Evolutionary conservation across 2,888 invertebrate genomes (phyloP).

Genomic region (Parelbella ahira): DNA sequence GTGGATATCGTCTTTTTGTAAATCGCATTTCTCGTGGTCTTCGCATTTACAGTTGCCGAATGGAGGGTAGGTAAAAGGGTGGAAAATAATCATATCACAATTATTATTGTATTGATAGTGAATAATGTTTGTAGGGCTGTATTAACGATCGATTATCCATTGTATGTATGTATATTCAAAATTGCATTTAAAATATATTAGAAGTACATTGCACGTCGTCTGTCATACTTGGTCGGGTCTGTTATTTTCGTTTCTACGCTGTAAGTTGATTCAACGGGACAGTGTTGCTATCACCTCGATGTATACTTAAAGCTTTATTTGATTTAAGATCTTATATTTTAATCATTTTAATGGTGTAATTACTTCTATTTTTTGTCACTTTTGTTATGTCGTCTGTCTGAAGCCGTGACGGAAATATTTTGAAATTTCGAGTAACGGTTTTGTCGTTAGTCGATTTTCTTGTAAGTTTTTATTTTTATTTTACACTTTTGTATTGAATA

Average conservation of each 20-base stretch:
- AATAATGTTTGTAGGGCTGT: slow-evolving; percentile 38
- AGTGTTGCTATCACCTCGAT: slow-evolving; percentile 3
- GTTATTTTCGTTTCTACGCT: too few species aligned
- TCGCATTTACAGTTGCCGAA: slow-evolving; percentile 22
- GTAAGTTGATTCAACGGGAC: too few species aligned
- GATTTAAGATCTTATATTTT: slow-evolving; percentile 9
- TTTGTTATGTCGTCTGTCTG: too few species aligned
- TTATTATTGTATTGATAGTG: slow-evolving; percentile 59
- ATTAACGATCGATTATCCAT: slow-evolving; percentile 42
- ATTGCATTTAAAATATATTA: slow-evolving; percentile 48
- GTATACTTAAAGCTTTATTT: slow-evolving; percentile 21
- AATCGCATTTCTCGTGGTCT: slow-evolving; percentile 21
- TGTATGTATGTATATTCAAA: too few species aligned
- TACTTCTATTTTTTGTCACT: too few species aligned
- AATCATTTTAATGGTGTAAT: background rate
- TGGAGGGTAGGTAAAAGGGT: slow-evolving; percentile 36
- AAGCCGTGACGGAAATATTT: too few species aligned
- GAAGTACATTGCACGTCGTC: slow-evolving; percentile 24
- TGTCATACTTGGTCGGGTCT: too few species aligned
- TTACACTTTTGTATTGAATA: too few species aligned
- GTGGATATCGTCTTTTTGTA: too few species aligned
- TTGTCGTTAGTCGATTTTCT: too few species aligned
- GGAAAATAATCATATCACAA: slow-evolving; percentile 74
- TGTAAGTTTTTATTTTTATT: too few species aligned
- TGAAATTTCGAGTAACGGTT: too few species aligned